Evolutionary conservation across 92 coral and sea anemone genomes (phyloP), one percentile per base, ranked within the genome.

Genomic region (Chrysogorgia sp.): DNA sequence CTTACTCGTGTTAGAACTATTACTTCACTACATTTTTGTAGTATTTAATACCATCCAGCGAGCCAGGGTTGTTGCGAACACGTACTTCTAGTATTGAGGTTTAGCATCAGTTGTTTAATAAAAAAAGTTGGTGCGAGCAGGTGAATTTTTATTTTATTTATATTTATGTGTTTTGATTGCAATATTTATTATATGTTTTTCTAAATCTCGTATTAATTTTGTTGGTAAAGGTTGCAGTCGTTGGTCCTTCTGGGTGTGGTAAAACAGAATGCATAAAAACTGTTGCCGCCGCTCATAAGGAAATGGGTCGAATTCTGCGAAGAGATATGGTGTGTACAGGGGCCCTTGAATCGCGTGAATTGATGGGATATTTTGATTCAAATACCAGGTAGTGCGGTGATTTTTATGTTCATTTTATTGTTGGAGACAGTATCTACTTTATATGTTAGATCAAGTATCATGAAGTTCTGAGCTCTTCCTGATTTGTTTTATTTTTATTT

Each of bases 161-260:
- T 15, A 23, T 10, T 23, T 3, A 37, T 12, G 31, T 4, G 13
- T 14, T 7, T 2, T 10, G 20, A 3, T 24, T 7, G 28, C 29
- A 21, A 10, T 57, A 1, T 48, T 26, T 0, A 34, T 5, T 41
- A 24, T 17, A 40, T 25, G 33, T 20, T 37, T 33, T 29, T 29
- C 45, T 65, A 7, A n/a, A n/a, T n/a, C 43, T 37, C 43, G 6
- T 4, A 37, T 37, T 37, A 12, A 4, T 37, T 5, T 37, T 15
- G 7, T 29, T 58, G 26, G 29, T 79, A 4, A 24, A 94, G 98
- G 97, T 94, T 19, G 92, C 96, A 48, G 87, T 94, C 32, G 84
- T 85, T 31, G 98, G 98, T n/a, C 98, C 98, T 0, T 80, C 91
- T 75, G 97, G 98, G 7, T 89, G 92, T 84, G 98, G 98, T 3